These are phyloP conservation scores for Agrypnus murinus DNA, from an alignment of 2,888 invertebrate genomes.

Conservation along the genomic window DNA sequence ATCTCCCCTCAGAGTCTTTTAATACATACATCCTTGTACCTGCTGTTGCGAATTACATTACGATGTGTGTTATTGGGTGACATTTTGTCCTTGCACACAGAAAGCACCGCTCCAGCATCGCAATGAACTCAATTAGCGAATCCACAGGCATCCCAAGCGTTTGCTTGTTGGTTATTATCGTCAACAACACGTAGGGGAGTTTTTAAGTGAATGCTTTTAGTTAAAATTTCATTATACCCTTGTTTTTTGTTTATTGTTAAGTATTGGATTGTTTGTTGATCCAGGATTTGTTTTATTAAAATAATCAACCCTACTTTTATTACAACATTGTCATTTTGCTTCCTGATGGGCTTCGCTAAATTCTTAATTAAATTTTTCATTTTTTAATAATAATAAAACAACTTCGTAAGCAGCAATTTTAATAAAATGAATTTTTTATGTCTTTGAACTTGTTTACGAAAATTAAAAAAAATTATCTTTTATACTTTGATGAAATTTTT, in stretches of 20 bases:
- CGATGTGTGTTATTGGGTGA: conserved; percentile 11
- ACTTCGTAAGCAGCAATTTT: no score
- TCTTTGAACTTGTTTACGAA: no score
- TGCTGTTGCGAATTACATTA: conserved; percentile 7
- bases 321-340: no score
- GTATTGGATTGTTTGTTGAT: no score
- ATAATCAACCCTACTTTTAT: no score
- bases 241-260: neutral
- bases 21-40: conserved; percentile 1
- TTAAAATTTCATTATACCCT: conserved; percentile 27
- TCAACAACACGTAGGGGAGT: conserved; percentile 32
- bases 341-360: no score
- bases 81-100: neutral
- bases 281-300: no score
- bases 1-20: conserved; percentile 19
- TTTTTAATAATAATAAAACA: no score
- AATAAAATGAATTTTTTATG: no score
- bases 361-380: no score
- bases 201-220: conserved; percentile 37
- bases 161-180: conserved; percentile 32
- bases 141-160: conserved; percentile 26
- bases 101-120: neutral
- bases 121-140: conserved; percentile 40
- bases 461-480: no score
- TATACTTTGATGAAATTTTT: no score